phyloP scores from a whole-genome alignment of 2,888 invertebrate genomes.

The Erebia epiphron region DNA sequence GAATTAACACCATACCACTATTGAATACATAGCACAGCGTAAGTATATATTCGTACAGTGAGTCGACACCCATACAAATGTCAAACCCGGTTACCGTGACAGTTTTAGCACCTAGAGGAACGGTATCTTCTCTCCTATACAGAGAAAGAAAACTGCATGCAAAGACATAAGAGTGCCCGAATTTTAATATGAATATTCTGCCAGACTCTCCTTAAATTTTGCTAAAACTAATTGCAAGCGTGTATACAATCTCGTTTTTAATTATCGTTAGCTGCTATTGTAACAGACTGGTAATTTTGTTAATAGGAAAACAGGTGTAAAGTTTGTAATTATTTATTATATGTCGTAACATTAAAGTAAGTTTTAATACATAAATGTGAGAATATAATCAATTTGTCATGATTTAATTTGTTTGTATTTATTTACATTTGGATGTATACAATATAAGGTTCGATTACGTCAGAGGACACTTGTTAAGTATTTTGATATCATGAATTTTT shows the following conservation, averaged over 20 bases:
- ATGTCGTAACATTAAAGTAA: not conserved
- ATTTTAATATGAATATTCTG: not conserved
- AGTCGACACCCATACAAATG: no score
- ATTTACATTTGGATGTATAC: not conserved
- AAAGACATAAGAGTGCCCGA: no score
- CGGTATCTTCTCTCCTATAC: no score
- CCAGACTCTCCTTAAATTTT: not conserved
- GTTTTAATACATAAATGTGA: not conserved
- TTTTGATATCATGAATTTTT: no score
- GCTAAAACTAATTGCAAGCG: not conserved
- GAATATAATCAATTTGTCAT: not conserved
- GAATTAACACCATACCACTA: no score
- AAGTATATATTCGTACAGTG: no score
- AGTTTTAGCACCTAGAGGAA: no score
- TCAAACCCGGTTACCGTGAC: no score
- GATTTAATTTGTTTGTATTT: not conserved
- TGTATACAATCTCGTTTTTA: not conserved
- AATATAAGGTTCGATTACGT: not conserved
- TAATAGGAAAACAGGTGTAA: conserved; percentile 15
- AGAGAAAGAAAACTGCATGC: no score
- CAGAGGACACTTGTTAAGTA: no score
- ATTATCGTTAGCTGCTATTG: not conserved
- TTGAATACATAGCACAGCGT: no score
- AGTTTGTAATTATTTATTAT: conserved; percentile 3
- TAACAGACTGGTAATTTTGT: not conserved